Evolutionary conservation across 2,113 vertebrate species (phyloP), one percentile per base, ranked within the genome.

Genomic region (Clarias macrocephalus): DNA sequence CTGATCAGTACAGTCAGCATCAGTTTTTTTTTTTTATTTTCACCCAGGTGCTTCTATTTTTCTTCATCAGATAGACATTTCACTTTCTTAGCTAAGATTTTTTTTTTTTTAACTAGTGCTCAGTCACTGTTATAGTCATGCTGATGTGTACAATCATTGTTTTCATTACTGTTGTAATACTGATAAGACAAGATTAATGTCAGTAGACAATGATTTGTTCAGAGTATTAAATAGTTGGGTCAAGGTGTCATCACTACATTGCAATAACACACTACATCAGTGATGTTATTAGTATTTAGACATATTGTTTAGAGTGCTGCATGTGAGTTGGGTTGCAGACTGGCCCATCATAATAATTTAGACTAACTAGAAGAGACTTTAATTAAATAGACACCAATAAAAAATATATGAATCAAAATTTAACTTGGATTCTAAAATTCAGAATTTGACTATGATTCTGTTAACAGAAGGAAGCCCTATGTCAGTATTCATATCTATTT

Each of bases 1-100:
- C 83, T 28, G 72, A 16, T 87, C 88, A 82, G 86, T 91, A 85
- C 90, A 86, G 80, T 37, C 60, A 63, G 37, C n/a, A 33, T 90
- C 88, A 90, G 86, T 87, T 30, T 56, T 59, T 9, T 84, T 13
- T 48, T 28, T n/a, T n/a, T n/a, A n/a, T 84, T 57, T 48, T 48
- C 48, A 48, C 48, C 48, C 0, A 48, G 6, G 30, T 30, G 5
- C 18, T 59, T 80, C 18, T 15, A 48, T 57, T 77, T 62, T 30
- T 30, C 16, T 33, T 18, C 3, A 18, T 19, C 6, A 37, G 30
- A 72, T 23, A 37, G 33, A 42, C 19, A 4, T 23, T 73, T 21
- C 12, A 37, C 37, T 48, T 48, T 48, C 19, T 48, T 73, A 23
- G 3, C 19, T 42, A 48, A 42, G 30, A 72, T 72, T 10, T 3